Conservation (phyloP, 2,888 invertebrate genomes). For the Epirrhoe alternata region DNA sequence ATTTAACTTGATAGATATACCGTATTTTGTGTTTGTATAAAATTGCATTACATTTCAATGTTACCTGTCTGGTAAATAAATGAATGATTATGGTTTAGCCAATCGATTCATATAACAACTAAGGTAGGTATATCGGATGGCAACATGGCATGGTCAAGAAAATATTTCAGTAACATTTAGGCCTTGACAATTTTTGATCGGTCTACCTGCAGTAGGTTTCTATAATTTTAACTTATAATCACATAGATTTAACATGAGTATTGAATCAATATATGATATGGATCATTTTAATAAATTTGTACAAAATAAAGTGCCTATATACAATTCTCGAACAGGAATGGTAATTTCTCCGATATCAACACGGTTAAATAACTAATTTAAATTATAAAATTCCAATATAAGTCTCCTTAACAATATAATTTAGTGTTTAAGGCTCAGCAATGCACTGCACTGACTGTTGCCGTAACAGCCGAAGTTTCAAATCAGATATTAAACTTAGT, state of each 20-base stretch:
- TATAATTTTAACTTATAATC: slow-evolving; percentile 8
- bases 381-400: slow-evolving; percentile 46
- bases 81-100: not conserved
- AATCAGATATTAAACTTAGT: slow-evolving; percentile 10
- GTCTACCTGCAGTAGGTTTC: slow-evolving; percentile 1
- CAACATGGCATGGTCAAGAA: not conserved
- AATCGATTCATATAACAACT: not conserved
- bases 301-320: slow-evolving; percentile 39
- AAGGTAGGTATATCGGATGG: not conserved
- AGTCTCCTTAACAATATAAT: slow-evolving; percentile 48
- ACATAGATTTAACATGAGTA: slow-evolving; percentile 27
- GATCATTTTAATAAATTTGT: slow-evolving; percentile 34
- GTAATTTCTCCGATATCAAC: slow-evolving; percentile 39
- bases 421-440: slow-evolving; percentile 46
- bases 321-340: slow-evolving; percentile 43
- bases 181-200: slow-evolving; percentile 7
- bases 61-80: not conserved
- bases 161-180: slow-evolving; percentile 3
- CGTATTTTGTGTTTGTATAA: not conserved
- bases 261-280: slow-evolving; percentile 35
- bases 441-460: slow-evolving; percentile 23
- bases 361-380: slow-evolving; percentile 44
- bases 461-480: slow-evolving; percentile 6
- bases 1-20: slow-evolving; percentile 13
- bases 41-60: not conserved